Evolutionary conservation across 2,888 invertebrate genomes (phyloP), one percentile per base, ranked within the genome.

Genomic region (Anorthoa munda): DNA sequence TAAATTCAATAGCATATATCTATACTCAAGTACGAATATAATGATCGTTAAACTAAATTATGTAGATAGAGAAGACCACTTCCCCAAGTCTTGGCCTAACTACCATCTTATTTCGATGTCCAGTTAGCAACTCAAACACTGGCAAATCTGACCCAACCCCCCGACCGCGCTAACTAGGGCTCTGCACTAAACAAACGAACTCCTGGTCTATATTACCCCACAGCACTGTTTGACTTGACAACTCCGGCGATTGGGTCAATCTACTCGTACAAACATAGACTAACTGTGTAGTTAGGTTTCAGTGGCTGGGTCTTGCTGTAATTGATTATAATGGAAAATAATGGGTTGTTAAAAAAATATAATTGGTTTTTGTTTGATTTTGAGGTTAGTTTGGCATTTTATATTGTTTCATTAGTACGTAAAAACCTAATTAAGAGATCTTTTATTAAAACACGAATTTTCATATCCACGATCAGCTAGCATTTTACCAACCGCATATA

Each of bases 181-280:
- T 71, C 53, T 75, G 39, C 72, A 46, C 66, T 70, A 70, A 75
- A 79, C 78, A 82, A 82, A 84, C 80, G 65, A 77, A 64, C 70
- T 72, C 15, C 21, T 48, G 63, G 71, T 75, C 80, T 67, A 67
- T 76, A 82, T 82, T 69, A 81, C 79, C 69, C 75, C 56, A 45
- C 60, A 63, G 73, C 39, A 39, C 81, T 86, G 87, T 87, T 88
- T 88, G 84, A 86, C 81, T 87, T 87, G 84, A 85, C 82, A 85
- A 87, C 82, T 87, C 63, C 68, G 69, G 48, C 70, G 79, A 79
- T 81, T 74, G 79, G 79, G 83, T 83, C 83, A 79, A 51, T 83
- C 67, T 71, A 68, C 39, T 39, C 39, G 39, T 39, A 39, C 69
- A 48, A 59, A 68, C 17, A 58, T 61, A 66, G 45, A 11, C 67